Evolutionary conservation across 2,797 vertebrate genomes (phyloP), one percentile per base, ranked within the genome.

Genomic region (Clarias pachynema): DNA sequence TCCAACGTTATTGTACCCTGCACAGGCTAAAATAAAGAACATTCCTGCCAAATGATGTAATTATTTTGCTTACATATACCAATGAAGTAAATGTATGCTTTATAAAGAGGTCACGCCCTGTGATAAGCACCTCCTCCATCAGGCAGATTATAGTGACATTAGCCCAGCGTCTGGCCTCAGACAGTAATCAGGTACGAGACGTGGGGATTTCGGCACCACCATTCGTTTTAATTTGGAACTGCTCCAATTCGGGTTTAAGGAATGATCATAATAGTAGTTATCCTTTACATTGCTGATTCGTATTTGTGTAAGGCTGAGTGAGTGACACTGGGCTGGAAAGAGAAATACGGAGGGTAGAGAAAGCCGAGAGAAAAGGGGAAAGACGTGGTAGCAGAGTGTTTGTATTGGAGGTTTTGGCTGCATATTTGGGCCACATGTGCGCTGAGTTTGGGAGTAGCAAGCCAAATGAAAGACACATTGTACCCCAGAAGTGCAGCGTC

Each of bases 371-470:
- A 68, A 15, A 81, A 69, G 72, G 56, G 86, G 73, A 62, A 79
- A 88, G 83, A 79, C 84, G 70, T 82, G 85, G 20, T 87, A 86
- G 88, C 84, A 44, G 87, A 87, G 89, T 95, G 94, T 95, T 96
- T 93, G 94, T 94, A 89, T 95, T 96, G 95, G 95, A 94, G 90
- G 87, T 18, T 86, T 62, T 83, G 86, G 90, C 92, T 90, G 93
- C 93, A 95, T 95, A 94, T 94, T 95, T 95, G 87, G 93, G 92
- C 94, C 95, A 95, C 93, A 94, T 96, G 95, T 95, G 94, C 91
- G 91, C 94, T 93, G 94, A 92, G 92, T 93, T 92, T 90, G 91
- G 94, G 92, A 93, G 92, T 84, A 89, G 87, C 84, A 81, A 91
- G 90, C 91, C 91, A 91, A 94, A 95, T 95, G 93, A 94, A 95